Evolutionary conservation across 2,888 invertebrate genomes (phyloP).

Genomic region (Litoditis marina): DNA sequence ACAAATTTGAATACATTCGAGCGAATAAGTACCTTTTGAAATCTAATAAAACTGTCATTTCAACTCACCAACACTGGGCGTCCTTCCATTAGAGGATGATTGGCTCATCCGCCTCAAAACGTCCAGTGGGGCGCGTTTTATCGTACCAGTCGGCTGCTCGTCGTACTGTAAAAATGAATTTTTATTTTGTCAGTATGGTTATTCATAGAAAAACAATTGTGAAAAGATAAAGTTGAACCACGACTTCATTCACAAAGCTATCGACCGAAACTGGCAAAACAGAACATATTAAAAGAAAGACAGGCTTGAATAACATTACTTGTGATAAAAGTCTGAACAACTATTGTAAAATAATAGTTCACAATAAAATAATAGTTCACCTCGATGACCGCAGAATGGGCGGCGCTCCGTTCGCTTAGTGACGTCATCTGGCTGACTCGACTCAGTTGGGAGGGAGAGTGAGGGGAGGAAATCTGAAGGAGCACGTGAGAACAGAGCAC

Average conservation of each 20-base stretch:
- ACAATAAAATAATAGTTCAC: not conserved
- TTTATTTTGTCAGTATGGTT: no score
- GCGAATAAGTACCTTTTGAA: no score
- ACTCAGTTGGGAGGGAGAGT: constrained; percentile 18
- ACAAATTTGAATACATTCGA: no score
- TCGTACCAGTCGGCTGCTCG: constrained; percentile 51
- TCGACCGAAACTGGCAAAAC: no score
- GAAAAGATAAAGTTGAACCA: no score
- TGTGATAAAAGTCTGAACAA: not conserved
- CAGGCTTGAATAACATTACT: not conserved
- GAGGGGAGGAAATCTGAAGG: not conserved
- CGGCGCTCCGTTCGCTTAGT: constrained; percentile 5
- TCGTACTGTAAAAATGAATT: no score
- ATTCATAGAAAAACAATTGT: no score
- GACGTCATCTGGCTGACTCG: constrained; percentile 16
- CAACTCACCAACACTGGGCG: constrained; percentile 11
- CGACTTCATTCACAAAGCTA: no score
- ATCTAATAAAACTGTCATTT: no score
- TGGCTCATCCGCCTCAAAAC: constrained; percentile 31
- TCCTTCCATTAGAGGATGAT: constrained; percentile 18
- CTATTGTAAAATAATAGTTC: no score
- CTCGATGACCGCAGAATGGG: constrained; percentile 9
- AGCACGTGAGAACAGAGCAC: not conserved
- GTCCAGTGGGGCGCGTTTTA: constrained; percentile 53
- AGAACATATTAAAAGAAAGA: no score